phyloP scores from a whole-genome alignment of 30 jellyfish, hydroid and myxozoan species.

The Turritopsis rubra region DNA sequence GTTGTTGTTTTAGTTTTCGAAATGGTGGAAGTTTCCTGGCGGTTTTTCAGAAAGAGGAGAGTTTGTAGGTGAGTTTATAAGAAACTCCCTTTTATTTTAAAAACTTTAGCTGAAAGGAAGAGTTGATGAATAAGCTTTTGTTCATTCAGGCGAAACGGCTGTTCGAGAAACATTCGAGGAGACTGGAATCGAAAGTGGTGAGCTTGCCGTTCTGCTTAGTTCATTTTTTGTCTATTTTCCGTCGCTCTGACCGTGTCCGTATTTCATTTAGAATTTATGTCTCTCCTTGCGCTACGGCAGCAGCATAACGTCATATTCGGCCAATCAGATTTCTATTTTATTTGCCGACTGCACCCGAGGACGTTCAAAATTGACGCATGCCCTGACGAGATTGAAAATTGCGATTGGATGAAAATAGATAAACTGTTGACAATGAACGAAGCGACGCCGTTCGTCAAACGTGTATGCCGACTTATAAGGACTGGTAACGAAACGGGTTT shows the following conservation, averaged over 20 bases:
- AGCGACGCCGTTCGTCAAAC: constrained; percentile 75
- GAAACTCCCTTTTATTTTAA: background rate
- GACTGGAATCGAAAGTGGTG: constrained; percentile 77
- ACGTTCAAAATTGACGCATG: constrained; percentile 51
- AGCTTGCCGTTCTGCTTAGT: background rate
- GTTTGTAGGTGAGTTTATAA: constrained; percentile 36
- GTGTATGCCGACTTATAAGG: constrained; percentile 43
- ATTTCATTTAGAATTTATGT: constrained; percentile 51
- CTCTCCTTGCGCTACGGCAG: constrained; percentile 76
- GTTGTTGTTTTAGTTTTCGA: constrained; percentile 24
- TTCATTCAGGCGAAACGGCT: constrained; percentile 71
- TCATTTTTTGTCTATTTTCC: background rate
- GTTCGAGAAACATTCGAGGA: constrained; percentile 77
- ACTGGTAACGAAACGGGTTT: constrained; percentile 49
- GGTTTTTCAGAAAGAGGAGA: constrained; percentile 85
- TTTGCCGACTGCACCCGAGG: constrained; percentile 76
- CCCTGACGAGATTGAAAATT: constrained; percentile 59
- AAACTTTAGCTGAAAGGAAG: background rate
- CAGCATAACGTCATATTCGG: constrained; percentile 68
- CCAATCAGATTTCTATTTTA: constrained; percentile 86
- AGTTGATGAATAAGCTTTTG: background rate
- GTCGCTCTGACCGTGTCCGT: background rate
- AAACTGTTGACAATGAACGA: constrained; percentile 33
- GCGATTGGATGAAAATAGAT: constrained; percentile 72
- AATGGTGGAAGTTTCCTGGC: constrained; percentile 89